Conservation (phyloP, 1,140 invertebrate species). For the Eciton burchellii region DNA sequence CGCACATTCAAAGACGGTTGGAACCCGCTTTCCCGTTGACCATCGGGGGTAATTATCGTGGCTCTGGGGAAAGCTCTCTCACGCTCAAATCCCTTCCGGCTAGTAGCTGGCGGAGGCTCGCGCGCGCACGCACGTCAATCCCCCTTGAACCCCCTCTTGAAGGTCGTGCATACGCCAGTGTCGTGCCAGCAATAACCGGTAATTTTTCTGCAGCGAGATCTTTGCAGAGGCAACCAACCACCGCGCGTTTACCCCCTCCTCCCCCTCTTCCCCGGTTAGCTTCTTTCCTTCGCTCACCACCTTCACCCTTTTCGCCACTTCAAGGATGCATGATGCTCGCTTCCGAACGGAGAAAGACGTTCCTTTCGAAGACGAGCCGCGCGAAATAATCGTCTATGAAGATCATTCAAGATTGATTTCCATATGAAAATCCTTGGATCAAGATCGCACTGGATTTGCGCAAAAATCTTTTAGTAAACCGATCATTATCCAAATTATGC, state of each 20-base stretch:
- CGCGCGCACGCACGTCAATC: conserved; percentile 45
- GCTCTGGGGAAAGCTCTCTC: conserved; percentile 81
- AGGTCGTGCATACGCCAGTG: conserved; percentile 18
- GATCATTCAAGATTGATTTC: conserved; percentile 74
- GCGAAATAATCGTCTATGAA: conserved; percentile 79
- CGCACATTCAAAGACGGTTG: conserved; percentile 50
- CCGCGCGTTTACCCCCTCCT: conserved; percentile 65
- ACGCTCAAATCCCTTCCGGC: conserved; percentile 79
- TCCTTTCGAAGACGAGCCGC: conserved; percentile 57
- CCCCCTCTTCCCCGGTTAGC: conserved; percentile 27
- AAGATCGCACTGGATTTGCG: not conserved
- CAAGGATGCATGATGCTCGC: conserved; percentile 60
- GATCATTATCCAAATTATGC: not conserved
- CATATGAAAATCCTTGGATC: conserved; percentile 44
- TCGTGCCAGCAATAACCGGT: conserved; percentile 76
- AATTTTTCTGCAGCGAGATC: conserved; percentile 79
- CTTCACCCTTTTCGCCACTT: conserved; percentile 42
- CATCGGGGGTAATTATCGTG: conserved; percentile 84
- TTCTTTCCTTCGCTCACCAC: not conserved
- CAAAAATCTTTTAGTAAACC: not conserved
- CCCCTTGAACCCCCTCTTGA: conserved; percentile 30
- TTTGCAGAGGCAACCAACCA: conserved; percentile 70
- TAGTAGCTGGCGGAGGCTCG: conserved; percentile 39
- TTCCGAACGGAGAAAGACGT: conserved; percentile 62
- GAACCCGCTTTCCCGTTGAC: conserved; percentile 75